Evolutionary conservation across 1,140 invertebrate genomes (phyloP), one percentile per base, ranked within the genome.

Genomic region (Pogonomyrmex californicus): DNA sequence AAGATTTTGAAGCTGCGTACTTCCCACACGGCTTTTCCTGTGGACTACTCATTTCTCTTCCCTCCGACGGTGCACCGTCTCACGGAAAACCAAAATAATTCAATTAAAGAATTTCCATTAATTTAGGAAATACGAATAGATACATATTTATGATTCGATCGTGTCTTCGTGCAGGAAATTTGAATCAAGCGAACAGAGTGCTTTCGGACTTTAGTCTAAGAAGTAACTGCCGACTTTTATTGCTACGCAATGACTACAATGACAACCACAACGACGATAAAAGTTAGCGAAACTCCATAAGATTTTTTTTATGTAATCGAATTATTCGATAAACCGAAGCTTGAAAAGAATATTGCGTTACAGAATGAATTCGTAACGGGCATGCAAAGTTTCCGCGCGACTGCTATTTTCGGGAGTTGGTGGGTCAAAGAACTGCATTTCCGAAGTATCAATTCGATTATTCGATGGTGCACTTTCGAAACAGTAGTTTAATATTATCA

Each of bases 21-120:
- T 94, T 94, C 93, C 91, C 92, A 93, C 93, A 94, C 93, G 93
- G 93, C 93, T 94, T 94, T 93, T 60, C 85, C 88, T 58, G 87
- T 86, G 88, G 89, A 91, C 82, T 83, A 75, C 33, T 77, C 49
- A 51, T 47, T 70, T 36, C 51, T 71, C 75, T 68, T 85, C n/a
- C 7, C 60, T 51, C 23, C 86, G 38, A 36, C 77, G 73, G 6
- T 47, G 70, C 82, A 47, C 30, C 76, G 60, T 49, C 68, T 87
- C 70, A 17, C 65, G 90, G 88, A 93, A 93, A 94, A 94, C 86
- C 91, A 94, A 95, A 94, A 95, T 95, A 94, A 95, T 93, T 94
- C 93, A 93, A 95, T 95, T 95, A 95, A 95, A 95, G 93, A 94
- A 95, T 94, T 95, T 95, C 93, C 94, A 94, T 93, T 94, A 94